Base-by-base conservation (phyloP, 1,140 invertebrate genomes). In the Lutraria rhynchaena region DNA sequence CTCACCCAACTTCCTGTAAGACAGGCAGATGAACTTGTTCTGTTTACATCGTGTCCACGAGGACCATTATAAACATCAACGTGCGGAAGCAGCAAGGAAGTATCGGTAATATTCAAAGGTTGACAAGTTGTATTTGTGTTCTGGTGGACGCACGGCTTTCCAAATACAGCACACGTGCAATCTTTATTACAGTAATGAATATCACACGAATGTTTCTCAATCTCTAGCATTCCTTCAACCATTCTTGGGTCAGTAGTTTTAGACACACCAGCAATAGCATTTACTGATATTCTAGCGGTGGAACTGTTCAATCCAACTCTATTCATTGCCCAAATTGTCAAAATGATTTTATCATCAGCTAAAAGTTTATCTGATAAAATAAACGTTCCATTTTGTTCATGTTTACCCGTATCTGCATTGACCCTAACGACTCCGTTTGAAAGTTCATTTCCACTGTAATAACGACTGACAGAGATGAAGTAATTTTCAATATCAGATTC, bases 271-370 rank as follows among this genome's bases (percentile, higher is more conserved):
- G 37, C 4, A 17, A 81, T 17, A n/a, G 77, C 63, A 31, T 27
- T 49, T 17, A 81, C 67, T 4, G 86, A 71, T 24, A 80, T 53
- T 19, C 70, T 74, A 13, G 71, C 69, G 17, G 81, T 53, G 9
- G 46, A 49, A 51, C 82, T 85, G 4, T 67, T 41, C 22, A 85
- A 60, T 15, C 84, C 82, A 24, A 73, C 73, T n/a, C 37, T 29
- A 58, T 87, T 87, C 63, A 67, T 65, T 24, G 86, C 84, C 44
- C 31, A 55, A 33, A 87, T 67, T 19, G 63, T 49, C 31, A 87
- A 31, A 49, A 82, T 65, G 27, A 87, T 61, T 31, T 65, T 67
- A 55, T 83, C 81, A 44, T 63, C 74, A 13, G 60, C 29, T 0
- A 33, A 1, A 1, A 86, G 33, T 15, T 63, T n/a, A 15, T 63